Conservation (phyloP, 2,113 vertebrate species). For the Toxotes jaculatrix region DNA sequence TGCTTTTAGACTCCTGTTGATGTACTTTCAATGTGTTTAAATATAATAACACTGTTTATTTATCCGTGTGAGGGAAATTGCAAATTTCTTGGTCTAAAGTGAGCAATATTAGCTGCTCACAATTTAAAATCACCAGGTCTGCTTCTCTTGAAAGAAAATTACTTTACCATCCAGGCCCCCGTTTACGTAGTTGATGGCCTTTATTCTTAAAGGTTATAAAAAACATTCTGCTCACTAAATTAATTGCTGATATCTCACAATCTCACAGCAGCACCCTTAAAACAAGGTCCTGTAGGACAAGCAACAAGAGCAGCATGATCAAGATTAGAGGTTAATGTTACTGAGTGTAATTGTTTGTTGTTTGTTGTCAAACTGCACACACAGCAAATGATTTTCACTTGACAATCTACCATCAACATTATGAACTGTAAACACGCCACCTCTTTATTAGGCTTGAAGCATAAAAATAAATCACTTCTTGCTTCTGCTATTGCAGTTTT, state of each 20-base stretch:
- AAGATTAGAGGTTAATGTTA: constrained; percentile 45
- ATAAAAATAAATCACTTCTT: constrained; percentile 29
- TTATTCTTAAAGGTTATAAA: constrained; percentile 36
- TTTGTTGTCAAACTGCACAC: constrained; percentile 42
- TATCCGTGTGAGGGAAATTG: neutral
- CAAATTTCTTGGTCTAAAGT: neutral
- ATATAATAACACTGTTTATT: constrained; percentile 1
- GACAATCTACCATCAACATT: constrained; percentile 36
- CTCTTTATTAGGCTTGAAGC: constrained; percentile 44
- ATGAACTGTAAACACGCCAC: constrained; percentile 45
- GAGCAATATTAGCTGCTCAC: constrained; percentile 7
- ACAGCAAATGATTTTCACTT: constrained; percentile 21
- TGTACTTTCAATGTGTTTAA: constrained; percentile 26
- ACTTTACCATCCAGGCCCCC: neutral
- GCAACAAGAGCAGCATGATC: constrained; percentile 11
- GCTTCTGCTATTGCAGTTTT: constrained; percentile 1
- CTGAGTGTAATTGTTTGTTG: constrained; percentile 44
- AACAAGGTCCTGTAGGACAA: constrained; percentile 21
- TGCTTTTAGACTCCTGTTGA: neutral
- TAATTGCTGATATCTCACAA: constrained; percentile 24
- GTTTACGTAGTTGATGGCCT: constrained; percentile 7
- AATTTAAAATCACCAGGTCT: constrained; percentile 34
- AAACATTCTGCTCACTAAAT: constrained; percentile 43
- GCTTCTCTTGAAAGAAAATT: neutral
- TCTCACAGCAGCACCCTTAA: constrained; percentile 11